Evolutionary conservation across 2,888 invertebrate genomes (phyloP).

Genomic region (Apotomis capreana): DNA sequence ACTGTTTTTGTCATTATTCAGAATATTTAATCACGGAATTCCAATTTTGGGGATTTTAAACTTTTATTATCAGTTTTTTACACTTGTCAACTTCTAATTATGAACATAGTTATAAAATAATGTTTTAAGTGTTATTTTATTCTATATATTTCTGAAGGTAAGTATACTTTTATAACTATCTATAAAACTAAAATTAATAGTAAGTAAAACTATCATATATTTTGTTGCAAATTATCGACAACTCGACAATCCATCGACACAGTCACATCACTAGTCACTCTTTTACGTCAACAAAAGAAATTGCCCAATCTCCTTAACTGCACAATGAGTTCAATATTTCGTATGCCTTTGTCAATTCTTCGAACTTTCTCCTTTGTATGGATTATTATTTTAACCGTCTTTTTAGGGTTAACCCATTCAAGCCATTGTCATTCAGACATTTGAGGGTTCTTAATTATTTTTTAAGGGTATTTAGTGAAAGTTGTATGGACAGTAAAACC

Average conservation of each 20-base stretch:
- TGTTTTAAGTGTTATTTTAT: too few species aligned
- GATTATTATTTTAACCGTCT: slow-evolving; percentile 33
- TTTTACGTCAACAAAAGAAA: slow-evolving; percentile 61
- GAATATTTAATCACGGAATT: too few species aligned
- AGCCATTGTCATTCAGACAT: not conserved
- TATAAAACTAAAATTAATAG: too few species aligned
- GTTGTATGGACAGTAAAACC: not conserved
- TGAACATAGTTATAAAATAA: too few species aligned
- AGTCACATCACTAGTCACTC: slow-evolving; percentile 51
- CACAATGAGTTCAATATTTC: slow-evolving; percentile 66
- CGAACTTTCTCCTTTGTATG: slow-evolving; percentile 43
- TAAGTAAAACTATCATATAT: too few species aligned
- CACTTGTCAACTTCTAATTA: too few species aligned
- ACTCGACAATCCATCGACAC: not conserved
- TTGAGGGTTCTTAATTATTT: slow-evolving; percentile 10
- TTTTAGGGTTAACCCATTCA: slow-evolving; percentile 14
- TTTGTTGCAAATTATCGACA: too few species aligned
- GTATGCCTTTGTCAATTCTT: slow-evolving; percentile 45
- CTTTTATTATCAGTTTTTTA: too few species aligned
- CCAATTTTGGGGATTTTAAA: too few species aligned
- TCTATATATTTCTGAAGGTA: too few species aligned
- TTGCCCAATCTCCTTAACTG: slow-evolving; percentile 69
- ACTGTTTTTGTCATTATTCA: too few species aligned
- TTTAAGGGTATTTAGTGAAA: not conserved
- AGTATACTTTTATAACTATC: too few species aligned